Percentiles rank a stretch among this genome's conserved stretches.
phyloP scores from a whole-genome alignment of 1,140 invertebrate species.

The Sitophilus oryzae region DNA sequence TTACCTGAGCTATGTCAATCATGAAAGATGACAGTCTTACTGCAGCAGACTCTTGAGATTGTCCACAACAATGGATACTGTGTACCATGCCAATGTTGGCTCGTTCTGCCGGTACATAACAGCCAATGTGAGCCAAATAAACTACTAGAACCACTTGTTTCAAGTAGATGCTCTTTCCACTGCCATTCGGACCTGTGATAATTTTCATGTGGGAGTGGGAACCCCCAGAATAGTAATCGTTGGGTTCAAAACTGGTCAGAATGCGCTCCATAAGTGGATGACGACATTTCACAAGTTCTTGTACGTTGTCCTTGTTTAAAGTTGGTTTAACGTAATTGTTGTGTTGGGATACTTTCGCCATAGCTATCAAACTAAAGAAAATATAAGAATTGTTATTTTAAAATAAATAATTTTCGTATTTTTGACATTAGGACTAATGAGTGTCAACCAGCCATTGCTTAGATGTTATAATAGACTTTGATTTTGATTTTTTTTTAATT shows the following conservation, averaged over 20 bases:
- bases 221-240: constrained; percentile 57
- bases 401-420: too few relatives aligned
- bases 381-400: too few relatives aligned
- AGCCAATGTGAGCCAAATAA: constrained; percentile 83
- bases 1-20: constrained; percentile 79
- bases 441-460: not conserved
- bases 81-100: constrained; percentile 66
- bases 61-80: constrained; percentile 70
- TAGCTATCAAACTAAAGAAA: constrained; percentile 62
- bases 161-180: constrained; percentile 88
- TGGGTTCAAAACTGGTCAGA: constrained; percentile 64
- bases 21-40: constrained; percentile 79
- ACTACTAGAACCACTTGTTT: constrained; percentile 73
- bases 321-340: constrained; percentile 65
- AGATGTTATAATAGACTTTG: not conserved
- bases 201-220: constrained; percentile 62
- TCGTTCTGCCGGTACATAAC: constrained; percentile 75
- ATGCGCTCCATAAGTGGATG: constrained; percentile 73
- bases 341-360: constrained; percentile 63
- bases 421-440: constrained; percentile 2
- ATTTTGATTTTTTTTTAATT: not conserved
- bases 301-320: constrained; percentile 53
- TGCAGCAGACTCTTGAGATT: constrained; percentile 68
- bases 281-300: constrained; percentile 65
- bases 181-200: constrained; percentile 82